Conservation (phyloP, 2,888 invertebrate genomes). For the Achlya flavicornis region DNA sequence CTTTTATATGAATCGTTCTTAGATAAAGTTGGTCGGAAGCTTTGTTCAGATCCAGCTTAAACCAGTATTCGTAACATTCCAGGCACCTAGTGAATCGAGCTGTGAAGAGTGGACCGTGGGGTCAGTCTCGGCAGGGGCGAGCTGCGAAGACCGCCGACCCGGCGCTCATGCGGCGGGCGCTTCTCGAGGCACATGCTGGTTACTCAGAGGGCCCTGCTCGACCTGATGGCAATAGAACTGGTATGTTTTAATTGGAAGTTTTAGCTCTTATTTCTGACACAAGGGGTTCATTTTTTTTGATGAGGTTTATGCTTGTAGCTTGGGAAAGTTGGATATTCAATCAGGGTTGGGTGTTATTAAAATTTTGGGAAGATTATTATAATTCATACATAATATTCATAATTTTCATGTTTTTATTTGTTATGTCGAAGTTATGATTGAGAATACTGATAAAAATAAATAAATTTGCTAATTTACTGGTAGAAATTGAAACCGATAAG, state of each 20-base stretch:
- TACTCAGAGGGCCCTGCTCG: constrained; percentile 55
- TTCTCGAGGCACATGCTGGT: constrained; percentile 75
- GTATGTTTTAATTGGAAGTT: constrained; percentile 38
- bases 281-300: no score
- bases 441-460: no score
- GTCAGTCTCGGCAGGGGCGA: constrained; percentile 88
- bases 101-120: constrained; percentile 87
- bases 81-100: constrained; percentile 91
- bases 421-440: no score
- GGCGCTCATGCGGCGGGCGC: constrained; percentile 87
- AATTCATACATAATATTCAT: no score
- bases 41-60: neutral
- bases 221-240: constrained; percentile 63
- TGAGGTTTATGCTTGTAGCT: no score
- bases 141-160: constrained; percentile 87
- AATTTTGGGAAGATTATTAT: no score
- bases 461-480: neutral
- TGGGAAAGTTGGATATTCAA: no score
- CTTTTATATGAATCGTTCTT: no score
- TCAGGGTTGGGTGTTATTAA: no score
- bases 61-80: constrained; percentile 53
- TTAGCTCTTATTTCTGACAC: neutral
- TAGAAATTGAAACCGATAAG: neutral
- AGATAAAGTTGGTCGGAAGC: no score
- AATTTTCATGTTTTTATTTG: no score